Base-by-base conservation (phyloP, 2,797 vertebrate species). In the Acomys russatus region DNA sequence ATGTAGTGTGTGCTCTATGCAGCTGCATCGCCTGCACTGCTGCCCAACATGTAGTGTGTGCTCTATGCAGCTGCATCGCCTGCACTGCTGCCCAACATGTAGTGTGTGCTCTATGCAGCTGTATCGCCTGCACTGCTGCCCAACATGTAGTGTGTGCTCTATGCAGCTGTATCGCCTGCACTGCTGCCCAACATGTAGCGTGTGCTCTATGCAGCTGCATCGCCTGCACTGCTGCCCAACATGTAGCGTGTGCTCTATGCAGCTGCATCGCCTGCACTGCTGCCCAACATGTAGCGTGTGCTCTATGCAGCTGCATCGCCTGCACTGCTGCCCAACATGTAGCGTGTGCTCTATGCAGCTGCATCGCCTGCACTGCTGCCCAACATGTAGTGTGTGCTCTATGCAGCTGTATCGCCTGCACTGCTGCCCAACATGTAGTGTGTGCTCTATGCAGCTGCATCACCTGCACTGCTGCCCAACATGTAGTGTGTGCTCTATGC, bases 341-440 rank as follows among this genome's bases (percentile, higher is more conserved):
- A 88, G 35, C 44, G 44, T 44, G 44, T 44, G 44, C 44, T 44
- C 61, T 23, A 96, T 73, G 96, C 94, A 96, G 92, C 90, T 94
- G 84, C 35, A 97, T 59, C 93, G 96, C 92, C 49, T 91, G 83
- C 49, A 94, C 78, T 77, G 80, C 5, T 96, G 80, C 44, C 44
- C 44, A 44, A 44, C 44, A 44, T 44, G 44, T 95, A n/a, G 79
- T 76, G 87, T 74, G 63, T 44, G 44, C 44, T 44, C 61, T 23
- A 96, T 73, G 96, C 94, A 96, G 92, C 90, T 94, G 84, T n/a
- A 97, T 59, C n/a, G 96, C 92, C 49, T 91, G 83, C 49, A 94
- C 78, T 77, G 80, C 5, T 96, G 80, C 44, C 44, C 44, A 44
- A 44, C 44, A 44, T 44, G 44, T 44, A 44, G 44, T 44, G 44